These are phyloP conservation scores for Lethenteron camtschaticum DNA, from an alignment of 2,113 vertebrate genomes.

Conservation along the genomic window DNA sequence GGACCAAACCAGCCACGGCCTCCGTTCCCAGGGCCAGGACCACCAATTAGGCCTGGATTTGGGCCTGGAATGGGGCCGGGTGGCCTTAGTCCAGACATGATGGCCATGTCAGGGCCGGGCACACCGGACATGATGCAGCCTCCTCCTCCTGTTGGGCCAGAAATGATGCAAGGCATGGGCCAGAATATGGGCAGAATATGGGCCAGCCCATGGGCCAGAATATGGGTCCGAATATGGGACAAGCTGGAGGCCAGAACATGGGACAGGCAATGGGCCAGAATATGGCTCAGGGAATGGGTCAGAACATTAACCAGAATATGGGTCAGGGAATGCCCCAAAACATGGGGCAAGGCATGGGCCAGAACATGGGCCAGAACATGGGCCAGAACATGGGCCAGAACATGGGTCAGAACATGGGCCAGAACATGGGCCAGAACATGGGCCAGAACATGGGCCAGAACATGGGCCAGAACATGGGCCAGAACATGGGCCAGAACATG, in stretches of 20 bases:
- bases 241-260: too few species aligned
- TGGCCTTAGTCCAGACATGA: too few species aligned
- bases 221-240: too few species aligned
- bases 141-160: slow-evolving; percentile 19
- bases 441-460: slow-evolving; percentile 1
- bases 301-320: too few species aligned
- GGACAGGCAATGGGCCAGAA: too few species aligned
- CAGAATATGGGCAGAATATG: too few species aligned
- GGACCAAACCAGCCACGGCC: slow-evolving; percentile 21
- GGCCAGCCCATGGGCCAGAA: too few species aligned
- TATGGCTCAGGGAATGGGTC: too few species aligned
- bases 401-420: background rate
- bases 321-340: slow-evolving; percentile 20
- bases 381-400: too few species aligned
- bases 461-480: background rate
- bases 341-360: slow-evolving; percentile 33
- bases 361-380: slow-evolving; percentile 27
- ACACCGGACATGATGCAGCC: slow-evolving; percentile 21
- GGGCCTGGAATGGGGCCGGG: too few species aligned
- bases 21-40: slow-evolving; percentile 33
- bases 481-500: too few species aligned
- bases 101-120: slow-evolving; percentile 16
- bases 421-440: background rate
- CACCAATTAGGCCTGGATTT: too few species aligned
- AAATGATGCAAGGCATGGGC: slow-evolving; percentile 23